Base-by-base conservation (phyloP, 2,888 invertebrate genomes). In the Plebejus argus region DNA sequence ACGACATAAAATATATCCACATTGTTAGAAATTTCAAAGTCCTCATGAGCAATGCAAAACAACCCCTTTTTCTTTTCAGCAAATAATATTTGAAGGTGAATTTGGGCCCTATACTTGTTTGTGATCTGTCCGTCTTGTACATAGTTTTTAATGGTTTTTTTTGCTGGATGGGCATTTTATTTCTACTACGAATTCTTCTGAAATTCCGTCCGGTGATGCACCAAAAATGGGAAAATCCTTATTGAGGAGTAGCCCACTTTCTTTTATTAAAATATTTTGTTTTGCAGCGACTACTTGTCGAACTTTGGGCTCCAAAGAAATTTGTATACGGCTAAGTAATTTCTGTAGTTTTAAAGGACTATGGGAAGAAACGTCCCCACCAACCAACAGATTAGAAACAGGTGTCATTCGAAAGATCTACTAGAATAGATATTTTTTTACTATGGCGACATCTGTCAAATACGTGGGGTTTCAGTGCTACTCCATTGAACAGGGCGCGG, bases 401-500 rank as follows among this genome's bases (percentile, higher is more conserved):
- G n/a, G n/a, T n/a, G n/a, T n/a, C n/a, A 53, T 53, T 53, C 18
- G 53, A 18, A 53, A 3, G 80, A 79, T 78, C 80, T 80, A 76
- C 33, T n/a, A n/a, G n/a, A n/a, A n/a, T n/a, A n/a, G n/a, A n/a
- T n/a, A n/a, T n/a, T n/a, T n/a, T n/a, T n/a, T n/a, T n/a, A n/a
- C n/a, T n/a, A n/a, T n/a, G n/a, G n/a, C n/a, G n/a, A n/a, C n/a
- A n/a, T n/a, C n/a, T n/a, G n/a, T n/a, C n/a, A n/a, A n/a, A n/a
- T n/a, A n/a, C n/a, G n/a, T n/a, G n/a, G n/a, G n/a, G n/a, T n/a
- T n/a, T n/a, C n/a, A n/a, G n/a, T n/a, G n/a, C n/a, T n/a, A n/a
- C n/a, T n/a, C n/a, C n/a, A n/a, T n/a, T n/a, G n/a, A n/a, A n/a
- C n/a, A n/a, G n/a, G n/a, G n/a, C n/a, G n/a, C n/a, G n/a, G n/a